Conservation (phyloP, 2,797 vertebrate species). For the Acanthopagrus latus region DNA sequence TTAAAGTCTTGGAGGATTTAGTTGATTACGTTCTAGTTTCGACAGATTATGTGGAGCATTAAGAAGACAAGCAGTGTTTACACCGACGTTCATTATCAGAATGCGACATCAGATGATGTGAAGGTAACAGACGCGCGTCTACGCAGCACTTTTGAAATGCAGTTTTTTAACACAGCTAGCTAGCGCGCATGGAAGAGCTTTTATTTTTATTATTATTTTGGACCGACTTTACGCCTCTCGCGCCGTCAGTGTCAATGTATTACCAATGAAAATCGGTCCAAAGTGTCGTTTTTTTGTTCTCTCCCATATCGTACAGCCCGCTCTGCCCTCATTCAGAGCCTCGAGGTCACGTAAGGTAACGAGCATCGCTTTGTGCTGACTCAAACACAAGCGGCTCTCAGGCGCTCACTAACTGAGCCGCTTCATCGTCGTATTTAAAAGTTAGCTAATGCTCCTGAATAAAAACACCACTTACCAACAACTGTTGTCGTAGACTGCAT, state of each 20-base stretch:
- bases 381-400: background rate
- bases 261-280: too few relatives aligned
- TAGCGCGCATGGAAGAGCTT: too few relatives aligned
- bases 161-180: background rate
- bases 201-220: background rate
- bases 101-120: too few relatives aligned
- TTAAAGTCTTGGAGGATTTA: background rate
- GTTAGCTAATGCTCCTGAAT: background rate
- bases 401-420: too few relatives aligned
- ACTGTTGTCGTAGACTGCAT: slow-evolving; percentile 5
- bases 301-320: accelerated
- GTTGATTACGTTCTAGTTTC: background rate
- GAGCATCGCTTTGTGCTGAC: background rate
- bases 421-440: background rate
- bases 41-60: too few relatives aligned
- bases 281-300: background rate
- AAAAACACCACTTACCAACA: slow-evolving; percentile 55
- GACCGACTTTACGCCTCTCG: background rate
- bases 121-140: too few relatives aligned
- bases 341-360: slow-evolving; percentile 46
- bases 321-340: background rate
- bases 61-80: too few relatives aligned
- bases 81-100: too few relatives aligned
- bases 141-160: background rate
- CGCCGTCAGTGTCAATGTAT: background rate